phyloP scores from a whole-genome alignment of 1,140 invertebrate species.

The Philopotamus ludificatus region DNA sequence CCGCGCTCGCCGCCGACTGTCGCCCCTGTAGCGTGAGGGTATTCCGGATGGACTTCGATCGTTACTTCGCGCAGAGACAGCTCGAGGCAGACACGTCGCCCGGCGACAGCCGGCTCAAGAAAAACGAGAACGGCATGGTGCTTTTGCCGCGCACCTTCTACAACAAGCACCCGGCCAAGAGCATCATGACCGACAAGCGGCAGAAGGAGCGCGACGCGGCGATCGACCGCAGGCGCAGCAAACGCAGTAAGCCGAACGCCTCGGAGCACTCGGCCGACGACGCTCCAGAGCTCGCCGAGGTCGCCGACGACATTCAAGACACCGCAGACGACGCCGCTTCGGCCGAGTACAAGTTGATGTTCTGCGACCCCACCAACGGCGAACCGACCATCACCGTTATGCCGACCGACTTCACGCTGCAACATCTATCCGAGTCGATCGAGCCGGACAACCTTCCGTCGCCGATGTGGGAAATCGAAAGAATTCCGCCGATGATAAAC shows the following conservation, averaged over 20 bases:
- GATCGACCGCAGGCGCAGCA: neutral
- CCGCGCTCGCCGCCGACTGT: neutral
- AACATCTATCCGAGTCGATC: slow-evolving; percentile 44
- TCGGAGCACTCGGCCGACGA: neutral
- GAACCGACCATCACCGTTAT: neutral
- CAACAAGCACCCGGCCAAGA: slow-evolving; percentile 46
- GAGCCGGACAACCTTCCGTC: slow-evolving; percentile 49
- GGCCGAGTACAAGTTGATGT: slow-evolving; percentile 10
- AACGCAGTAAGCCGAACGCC: neutral
- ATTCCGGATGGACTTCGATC: slow-evolving; percentile 6
- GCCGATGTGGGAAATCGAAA: slow-evolving; percentile 53
- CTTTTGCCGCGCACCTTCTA: slow-evolving; percentile 47
- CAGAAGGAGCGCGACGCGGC: neutral
- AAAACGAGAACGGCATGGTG: slow-evolving; percentile 54
- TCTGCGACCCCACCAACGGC: neutral
- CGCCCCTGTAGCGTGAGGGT: neutral
- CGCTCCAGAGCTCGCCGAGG: neutral
- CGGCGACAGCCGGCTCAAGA: slow-evolving; percentile 46
- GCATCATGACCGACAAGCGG: neutral
- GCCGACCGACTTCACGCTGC: neutral
- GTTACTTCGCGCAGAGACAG: neutral
- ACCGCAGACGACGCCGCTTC: neutral
- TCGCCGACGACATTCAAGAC: neutral
- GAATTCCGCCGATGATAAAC: slow-evolving; percentile 49
- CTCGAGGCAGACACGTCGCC: neutral